Base-by-base conservation (phyloP, 2,888 invertebrate species). In the Andrena camellia region DNA sequence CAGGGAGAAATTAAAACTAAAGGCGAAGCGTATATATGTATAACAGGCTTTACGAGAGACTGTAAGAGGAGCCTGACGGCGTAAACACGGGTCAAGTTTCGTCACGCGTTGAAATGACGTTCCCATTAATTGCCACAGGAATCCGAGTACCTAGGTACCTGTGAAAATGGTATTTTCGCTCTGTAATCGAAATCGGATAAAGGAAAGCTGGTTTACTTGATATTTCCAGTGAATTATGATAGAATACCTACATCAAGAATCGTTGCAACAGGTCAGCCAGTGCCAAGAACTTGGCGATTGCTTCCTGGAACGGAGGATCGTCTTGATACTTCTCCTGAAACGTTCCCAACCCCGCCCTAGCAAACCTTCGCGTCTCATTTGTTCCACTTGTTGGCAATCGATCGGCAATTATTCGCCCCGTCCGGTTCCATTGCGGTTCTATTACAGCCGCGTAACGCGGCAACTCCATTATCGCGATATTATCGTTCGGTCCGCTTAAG, bases 401-500 rank as follows among this genome's bases (percentile, higher is more conserved):
- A 79, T 79, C 13, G 63, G 50, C 23, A 78, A 81, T 81, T 69
- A 74, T 81, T 69, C 69, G 17, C 66, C 52, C 52, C 52, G 20
- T 72, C 81, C 73, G 68, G 68, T 69, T 63, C 57, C 42, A 33
- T 77, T 78, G 26, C 78, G 42, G 20, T 42, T 26, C 48, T 29
- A 29, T 31, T 67, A 31, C 23, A 26, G 20, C 54, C 5, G 17
- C 23, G 3, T 23, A 57, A 26, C 20, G 23, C 8, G 3, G 23
- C 23, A 23, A 57, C 57, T 23, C 23, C 13, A 26, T 23, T 52
- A 52, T 20, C 52, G 8, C 52, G 20, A 0, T 2, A 52, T 8
- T 57, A 26, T 57, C 57, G 10, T 10, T 57, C 17, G 42, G 1
- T 42, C 42, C 17, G 17, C 42, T 42, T 42, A 42, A 42, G n/a